These are phyloP conservation scores for Myrmecobius fasciatus DNA, from an alignment of 2,113 vertebrate species.

Conservation along the genomic window DNA sequence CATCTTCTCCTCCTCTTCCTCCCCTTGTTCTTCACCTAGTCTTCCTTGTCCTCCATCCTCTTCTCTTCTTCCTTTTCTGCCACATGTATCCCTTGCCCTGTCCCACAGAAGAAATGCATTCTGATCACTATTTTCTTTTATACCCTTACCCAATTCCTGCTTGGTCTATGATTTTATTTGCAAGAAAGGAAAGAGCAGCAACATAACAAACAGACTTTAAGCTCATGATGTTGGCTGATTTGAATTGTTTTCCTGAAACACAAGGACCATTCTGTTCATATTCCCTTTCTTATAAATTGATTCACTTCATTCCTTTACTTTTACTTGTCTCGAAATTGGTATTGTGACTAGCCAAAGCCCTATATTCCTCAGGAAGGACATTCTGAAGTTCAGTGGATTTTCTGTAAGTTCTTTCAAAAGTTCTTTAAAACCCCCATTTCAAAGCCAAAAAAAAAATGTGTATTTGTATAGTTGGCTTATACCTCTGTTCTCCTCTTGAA, in stretches of 20 bases:
- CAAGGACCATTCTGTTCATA: neutral
- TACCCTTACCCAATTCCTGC: neutral
- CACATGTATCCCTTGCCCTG: neutral
- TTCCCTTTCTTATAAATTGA: neutral
- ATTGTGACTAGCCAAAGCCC: neutral
- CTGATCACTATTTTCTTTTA: neutral
- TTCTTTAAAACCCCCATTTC: neutral
- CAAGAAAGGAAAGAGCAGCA: neutral
- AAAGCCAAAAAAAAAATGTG: neutral
- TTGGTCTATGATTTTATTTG: neutral
- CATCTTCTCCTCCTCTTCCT: neutral
- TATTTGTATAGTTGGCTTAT: neutral
- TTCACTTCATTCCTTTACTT: neutral
- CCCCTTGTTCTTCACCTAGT: no score
- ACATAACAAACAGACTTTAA: neutral
- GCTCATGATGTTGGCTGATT: neutral
- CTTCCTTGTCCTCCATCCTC: neutral
- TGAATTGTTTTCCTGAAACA: neutral
- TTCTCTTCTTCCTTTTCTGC: neutral
- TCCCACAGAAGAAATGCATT: neutral
- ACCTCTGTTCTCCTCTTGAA: neutral
- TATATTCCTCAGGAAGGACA: neutral
- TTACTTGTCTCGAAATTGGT: neutral
- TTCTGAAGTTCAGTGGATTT: neutral
- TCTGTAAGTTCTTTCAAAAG: neutral